Conservation (phyloP, 1,140 invertebrate genomes). For the Hesperophylax magnus region DNA sequence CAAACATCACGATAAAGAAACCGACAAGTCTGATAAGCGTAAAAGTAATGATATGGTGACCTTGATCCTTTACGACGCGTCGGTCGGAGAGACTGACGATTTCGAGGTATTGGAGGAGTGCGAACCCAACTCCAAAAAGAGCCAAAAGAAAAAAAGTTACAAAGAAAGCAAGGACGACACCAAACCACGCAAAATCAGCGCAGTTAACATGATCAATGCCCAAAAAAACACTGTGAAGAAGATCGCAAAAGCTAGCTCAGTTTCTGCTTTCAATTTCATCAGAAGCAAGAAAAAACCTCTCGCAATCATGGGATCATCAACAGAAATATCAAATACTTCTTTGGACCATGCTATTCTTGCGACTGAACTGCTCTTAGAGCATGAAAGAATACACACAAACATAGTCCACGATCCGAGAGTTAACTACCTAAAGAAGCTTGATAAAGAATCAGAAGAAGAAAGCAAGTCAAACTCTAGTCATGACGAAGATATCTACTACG, state of each 20-base stretch:
- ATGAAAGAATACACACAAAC: constrained; percentile 63
- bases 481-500: constrained; percentile 51
- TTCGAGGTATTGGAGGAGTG: constrained; percentile 61
- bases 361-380: constrained; percentile 65
- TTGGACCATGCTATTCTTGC: constrained; percentile 63
- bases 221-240: constrained; percentile 60
- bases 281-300: constrained; percentile 65
- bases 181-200: constrained; percentile 61
- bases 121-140: constrained; percentile 63
- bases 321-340: constrained; percentile 3
- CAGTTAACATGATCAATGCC: constrained; percentile 63
- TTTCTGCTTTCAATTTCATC: constrained; percentile 66
- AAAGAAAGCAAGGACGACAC: constrained; percentile 66
- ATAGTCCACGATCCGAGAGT: constrained; percentile 34
- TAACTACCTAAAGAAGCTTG: constrained; percentile 19
- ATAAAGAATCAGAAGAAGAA: constrained; percentile 57
- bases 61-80: constrained; percentile 49
- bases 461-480: constrained; percentile 60
- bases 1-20: neutral
- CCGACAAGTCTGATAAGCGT: constrained; percentile 46
- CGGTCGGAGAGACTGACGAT: constrained; percentile 52
- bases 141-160: constrained; percentile 64
- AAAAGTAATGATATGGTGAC: constrained; percentile 44
- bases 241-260: constrained; percentile 62
- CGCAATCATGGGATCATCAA: constrained; percentile 56